Evolutionary conservation across 2,888 invertebrate species (phyloP), one percentile per base, ranked within the genome.

Genomic region (Criorhina ranunculi): DNA sequence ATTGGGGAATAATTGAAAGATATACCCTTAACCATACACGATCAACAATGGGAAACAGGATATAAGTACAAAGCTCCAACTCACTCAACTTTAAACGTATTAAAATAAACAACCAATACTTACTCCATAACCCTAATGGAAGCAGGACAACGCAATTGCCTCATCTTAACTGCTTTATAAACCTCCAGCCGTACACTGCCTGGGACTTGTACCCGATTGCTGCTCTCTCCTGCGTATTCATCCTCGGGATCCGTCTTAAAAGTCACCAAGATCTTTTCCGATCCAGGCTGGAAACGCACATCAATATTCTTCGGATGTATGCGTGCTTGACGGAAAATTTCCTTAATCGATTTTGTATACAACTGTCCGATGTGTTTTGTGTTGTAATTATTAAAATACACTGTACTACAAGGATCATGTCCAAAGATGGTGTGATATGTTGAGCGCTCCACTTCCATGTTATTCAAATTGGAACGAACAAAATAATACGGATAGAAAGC

Each of bases 401-500:
- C 96, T 0, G 98, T 96, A 77, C 93, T 94, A 66, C 94, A 94
- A 0, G 97, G 97, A 92, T 98, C 95, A 33, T 94, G 92, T 0
- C 96, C 96, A 17, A 94, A 94, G 0, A 98, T 92, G 0, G 90
- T 89, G 87, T 94, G 95, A 3, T 95, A 93, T 0, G 96, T 94
- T 29, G 94, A 93, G 0, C 94, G 92, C 89, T 96, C 96, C 81
- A 94, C 93, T 0, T 93, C 91, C 69, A 93, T 93, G 60, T 93
- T 93, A 40, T 91, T 91, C 1, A 93, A 93, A 17, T 92, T 89
- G 7, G 92, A 89, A 35, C 94, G 93, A 17, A 95, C 91, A 92
- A 97, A 98, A 91, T 96, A 98, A 91, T 98, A 95, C 0, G 99
- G 99, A 92, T 98, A 99, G 91, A 98, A 98, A 1, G 98, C 98